Evolutionary conservation across 2,113 vertebrate species (phyloP).

Genomic region (Dromaius novaehollandiae): DNA sequence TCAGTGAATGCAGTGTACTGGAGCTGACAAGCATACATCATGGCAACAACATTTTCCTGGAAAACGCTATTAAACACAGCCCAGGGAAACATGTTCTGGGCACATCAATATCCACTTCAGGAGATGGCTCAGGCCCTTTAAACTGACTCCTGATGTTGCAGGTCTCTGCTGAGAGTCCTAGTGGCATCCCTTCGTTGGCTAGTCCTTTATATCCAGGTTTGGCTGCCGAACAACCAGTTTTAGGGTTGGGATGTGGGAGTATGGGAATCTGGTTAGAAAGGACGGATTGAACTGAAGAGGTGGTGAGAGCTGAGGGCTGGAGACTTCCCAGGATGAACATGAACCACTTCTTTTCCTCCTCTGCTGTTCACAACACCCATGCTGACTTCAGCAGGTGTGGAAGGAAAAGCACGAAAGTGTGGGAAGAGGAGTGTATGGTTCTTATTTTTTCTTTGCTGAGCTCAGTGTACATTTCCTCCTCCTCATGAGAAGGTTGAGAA

Average conservation of each 20-base stretch:
- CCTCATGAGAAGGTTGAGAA: neutral
- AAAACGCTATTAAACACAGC: neutral
- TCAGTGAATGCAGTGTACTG: neutral
- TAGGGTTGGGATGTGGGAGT: neutral
- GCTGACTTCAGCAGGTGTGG: slow-evolving; percentile 4
- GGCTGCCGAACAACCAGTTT: neutral
- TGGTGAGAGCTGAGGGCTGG: neutral
- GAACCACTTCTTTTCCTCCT: neutral
- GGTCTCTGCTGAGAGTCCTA: neutral
- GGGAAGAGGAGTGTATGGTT: neutral
- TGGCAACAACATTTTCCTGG: neutral
- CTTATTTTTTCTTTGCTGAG: neutral
- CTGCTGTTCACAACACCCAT: neutral
- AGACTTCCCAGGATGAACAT: neutral
- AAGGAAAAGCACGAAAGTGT: neutral
- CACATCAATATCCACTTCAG: neutral
- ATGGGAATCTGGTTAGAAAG: neutral
- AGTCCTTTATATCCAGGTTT: neutral
- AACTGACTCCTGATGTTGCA: neutral
- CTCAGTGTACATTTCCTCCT: neutral
- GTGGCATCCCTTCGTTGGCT: neutral
- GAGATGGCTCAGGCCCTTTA: neutral
- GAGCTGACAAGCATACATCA: neutral
- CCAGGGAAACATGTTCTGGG: neutral
- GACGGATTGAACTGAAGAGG: neutral